Base-by-base conservation (phyloP, 2,888 invertebrate species). In the Orgyia antiqua region DNA sequence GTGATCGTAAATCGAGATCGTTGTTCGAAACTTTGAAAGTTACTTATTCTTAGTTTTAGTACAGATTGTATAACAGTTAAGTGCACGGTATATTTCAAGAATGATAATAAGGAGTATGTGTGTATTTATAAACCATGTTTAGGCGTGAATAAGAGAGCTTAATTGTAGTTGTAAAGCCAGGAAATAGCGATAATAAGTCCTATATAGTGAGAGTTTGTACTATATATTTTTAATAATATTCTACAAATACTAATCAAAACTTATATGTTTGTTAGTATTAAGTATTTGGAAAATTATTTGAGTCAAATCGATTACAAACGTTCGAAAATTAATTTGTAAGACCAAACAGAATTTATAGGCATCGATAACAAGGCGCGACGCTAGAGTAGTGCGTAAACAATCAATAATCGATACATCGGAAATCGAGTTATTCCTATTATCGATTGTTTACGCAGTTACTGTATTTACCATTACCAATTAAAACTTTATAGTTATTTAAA, bases 401-500 rank as follows among this genome's bases (percentile, higher is more conserved):
- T 76, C 67, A 63, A 60, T 74, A 68, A 66, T 57, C 58, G 52
- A 47, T 58, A 65, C 54, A 58, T 53, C 60, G 56, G n/a, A n/a
- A n/a, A n/a, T n/a, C n/a, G n/a, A n/a, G n/a, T n/a, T n/a, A n/a
- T n/a, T n/a, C n/a, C n/a, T n/a, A n/a, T n/a, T n/a, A n/a, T n/a
- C n/a, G n/a, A n/a, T n/a, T n/a, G n/a, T n/a, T n/a, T 66, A 51
- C 56, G 49, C 45, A 51, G 73, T 74, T 74, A 71, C 49, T 42
- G 52, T 57, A 74, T 74, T 72, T 71, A 71, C 78, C 76, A 70
- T 78, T 66, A 68, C 77, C 83, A 84, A 84, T 82, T 76, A 82
- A 63, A 52, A 43, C 65, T 78, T 80, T 71, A 74, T 76, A 73
- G 73, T 79, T 79, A 77, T 75, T 35, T 79, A 80, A 69, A 68